These are phyloP conservation scores for Hormaphis cornu DNA, from an alignment of 1,140 invertebrate species.

Conservation along the genomic window DNA sequence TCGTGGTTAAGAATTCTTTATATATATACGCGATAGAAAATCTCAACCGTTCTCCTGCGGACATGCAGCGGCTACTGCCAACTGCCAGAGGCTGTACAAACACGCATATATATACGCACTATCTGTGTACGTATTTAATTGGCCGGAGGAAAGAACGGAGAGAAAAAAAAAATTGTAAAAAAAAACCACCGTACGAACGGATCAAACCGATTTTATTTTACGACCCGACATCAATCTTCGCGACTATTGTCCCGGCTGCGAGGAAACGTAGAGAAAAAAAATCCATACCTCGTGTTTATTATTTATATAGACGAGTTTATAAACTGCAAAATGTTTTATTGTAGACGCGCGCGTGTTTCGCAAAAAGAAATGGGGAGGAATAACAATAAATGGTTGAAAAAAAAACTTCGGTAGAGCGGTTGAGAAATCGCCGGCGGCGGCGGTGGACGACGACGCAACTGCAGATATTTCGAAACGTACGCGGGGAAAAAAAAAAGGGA, in stretches of 20 bases:
- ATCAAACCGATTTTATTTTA: slow-evolving; percentile 28
- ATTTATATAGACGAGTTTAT: slow-evolving; percentile 9
- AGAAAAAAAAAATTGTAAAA: not conserved
- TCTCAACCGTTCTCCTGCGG: too few species aligned
- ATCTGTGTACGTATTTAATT: not conserved
- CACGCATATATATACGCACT: too few species aligned
- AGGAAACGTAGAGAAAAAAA: slow-evolving; percentile 10
- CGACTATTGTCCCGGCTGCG: not conserved
- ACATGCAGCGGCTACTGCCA: too few species aligned
- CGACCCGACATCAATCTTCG: slow-evolving; percentile 23
- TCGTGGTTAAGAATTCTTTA: slow-evolving; percentile 16
- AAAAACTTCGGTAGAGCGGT: not conserved
- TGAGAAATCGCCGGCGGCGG: slow-evolving; percentile 16
- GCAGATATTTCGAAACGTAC: slow-evolving; percentile 5
- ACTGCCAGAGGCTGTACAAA: too few species aligned
- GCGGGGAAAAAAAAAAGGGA: slow-evolving; percentile 1
- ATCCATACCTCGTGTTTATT: not conserved
- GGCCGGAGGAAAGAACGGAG: not conserved
- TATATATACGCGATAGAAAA: too few species aligned
- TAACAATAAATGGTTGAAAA: not conserved
- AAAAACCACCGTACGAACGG: not conserved
- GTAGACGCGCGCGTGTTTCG: not conserved
- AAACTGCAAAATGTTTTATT: slow-evolving; percentile 30
- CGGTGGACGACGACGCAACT: too few species aligned
- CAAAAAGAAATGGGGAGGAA: not conserved